Conservation (phyloP, 2,113 vertebrate species). For the Melanerpes formicivorus region DNA sequence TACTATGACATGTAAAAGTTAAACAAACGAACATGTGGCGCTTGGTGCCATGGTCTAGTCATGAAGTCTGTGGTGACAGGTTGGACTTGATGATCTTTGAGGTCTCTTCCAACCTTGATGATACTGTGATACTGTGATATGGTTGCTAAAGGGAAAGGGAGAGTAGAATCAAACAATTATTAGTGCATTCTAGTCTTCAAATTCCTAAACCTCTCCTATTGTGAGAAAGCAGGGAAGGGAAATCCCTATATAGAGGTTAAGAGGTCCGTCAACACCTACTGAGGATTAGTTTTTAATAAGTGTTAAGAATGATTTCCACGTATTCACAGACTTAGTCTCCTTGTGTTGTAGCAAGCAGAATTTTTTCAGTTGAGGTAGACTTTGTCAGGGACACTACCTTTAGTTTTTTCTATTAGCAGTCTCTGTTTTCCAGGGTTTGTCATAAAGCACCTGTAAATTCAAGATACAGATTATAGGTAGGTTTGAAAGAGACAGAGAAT, state of each 20-base stretch:
- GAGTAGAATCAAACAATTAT: neutral
- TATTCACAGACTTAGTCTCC: neutral
- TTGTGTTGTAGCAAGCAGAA: neutral
- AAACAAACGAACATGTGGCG: neutral
- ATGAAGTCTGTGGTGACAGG: too few species aligned
- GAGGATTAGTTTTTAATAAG: neutral
- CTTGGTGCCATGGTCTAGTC: too few species aligned
- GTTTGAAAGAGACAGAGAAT: neutral
- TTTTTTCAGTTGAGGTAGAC: neutral
- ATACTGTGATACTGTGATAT: too few species aligned
- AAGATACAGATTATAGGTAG: neutral
- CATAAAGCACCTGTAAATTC: neutral
- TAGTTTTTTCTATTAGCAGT: neutral
- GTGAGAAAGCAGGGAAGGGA: neutral
- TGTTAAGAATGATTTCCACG: constrained; percentile 10
- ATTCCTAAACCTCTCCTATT: neutral
- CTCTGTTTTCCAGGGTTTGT: neutral
- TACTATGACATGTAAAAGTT: neutral
- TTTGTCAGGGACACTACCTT: neutral
- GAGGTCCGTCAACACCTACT: neutral
- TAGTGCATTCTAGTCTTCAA: neutral
- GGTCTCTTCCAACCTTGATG: too few species aligned
- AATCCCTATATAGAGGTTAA: neutral
- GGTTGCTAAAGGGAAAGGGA: neutral
- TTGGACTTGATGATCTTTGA: too few species aligned